Evolutionary conservation across 2,797 vertebrate species (phyloP), one percentile per base, ranked within the genome.

Genomic region (Pangasius macronema): DNA sequence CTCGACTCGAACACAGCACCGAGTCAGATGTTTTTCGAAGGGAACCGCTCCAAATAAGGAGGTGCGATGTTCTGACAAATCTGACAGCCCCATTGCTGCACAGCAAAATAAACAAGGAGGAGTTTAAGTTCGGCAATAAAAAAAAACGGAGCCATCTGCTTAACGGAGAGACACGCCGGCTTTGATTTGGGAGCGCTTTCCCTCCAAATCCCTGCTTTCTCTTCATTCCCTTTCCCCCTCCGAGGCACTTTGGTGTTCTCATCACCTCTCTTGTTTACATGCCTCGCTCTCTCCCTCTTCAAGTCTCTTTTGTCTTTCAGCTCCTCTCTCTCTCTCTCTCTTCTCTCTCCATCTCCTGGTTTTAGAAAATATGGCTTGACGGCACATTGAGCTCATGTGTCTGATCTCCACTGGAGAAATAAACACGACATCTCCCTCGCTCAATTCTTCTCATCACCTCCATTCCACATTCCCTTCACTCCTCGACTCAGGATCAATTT

Each of bases 91-190:
- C 11, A 51, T 84, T 42, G 27, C 76, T n/a, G 63, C 27, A 6
- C 72, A 75, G 59, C 77, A 59, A 87, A 84, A 85, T 11, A 76
- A 85, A 89, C 82, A 86, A 30, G 0, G 73, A 82, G 63, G 30
- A 55, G 70, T 83, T 53, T 20, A 27, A n/a, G 33, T 51, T 72
- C 59, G 27, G 27, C 46, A 30, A 55, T 11, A 24, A 67, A 73
- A 33, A 42, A 42, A 39, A 46, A 2, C 39, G 11, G 59, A 77
- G 85, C n/a, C 87, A 51, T 77, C 82, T 88, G 82, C 59, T 39
- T 65, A 82, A 53, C 14, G 14, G 49, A 61, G 53, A 63, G 24
- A 63, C 14, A 20, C 6, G 14, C 84, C 10, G 76, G 46, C 49
- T 80, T 57, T 86, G 55, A 72, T 57, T 81, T 27, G 55, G 46